phyloP scores from a whole-genome alignment of 2,797 vertebrate species.

The Gobio occitaniae region DNA sequence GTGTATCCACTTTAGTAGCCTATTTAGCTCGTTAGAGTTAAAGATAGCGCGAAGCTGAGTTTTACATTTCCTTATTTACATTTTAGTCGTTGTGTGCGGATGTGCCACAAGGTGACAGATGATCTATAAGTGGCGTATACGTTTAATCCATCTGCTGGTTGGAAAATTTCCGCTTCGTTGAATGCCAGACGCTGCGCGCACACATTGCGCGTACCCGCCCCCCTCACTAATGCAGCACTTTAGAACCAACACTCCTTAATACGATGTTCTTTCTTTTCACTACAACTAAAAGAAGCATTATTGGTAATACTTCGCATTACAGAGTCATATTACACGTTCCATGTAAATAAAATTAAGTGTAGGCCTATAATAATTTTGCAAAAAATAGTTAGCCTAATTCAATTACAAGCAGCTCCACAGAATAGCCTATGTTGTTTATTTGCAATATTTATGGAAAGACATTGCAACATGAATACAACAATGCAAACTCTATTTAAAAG shows the following conservation, averaged over 20 bases:
- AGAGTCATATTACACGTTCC: background rate
- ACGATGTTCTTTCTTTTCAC: background rate
- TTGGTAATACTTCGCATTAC: background rate
- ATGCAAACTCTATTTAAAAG: conserved; percentile 5
- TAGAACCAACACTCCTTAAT: background rate
- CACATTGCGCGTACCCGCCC: conserved; percentile 50
- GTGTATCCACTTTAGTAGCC: background rate
- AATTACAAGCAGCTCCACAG: background rate
- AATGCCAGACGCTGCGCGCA: conserved; percentile 53
- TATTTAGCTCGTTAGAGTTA: background rate
- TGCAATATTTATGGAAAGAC: background rate
- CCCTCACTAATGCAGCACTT: conserved; percentile 34
- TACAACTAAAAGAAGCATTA: background rate
- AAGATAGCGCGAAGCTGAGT: background rate
- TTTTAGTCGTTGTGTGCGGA: conserved; percentile 66
- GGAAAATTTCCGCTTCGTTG: conserved; percentile 66
- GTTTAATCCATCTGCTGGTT: conserved; percentile 67
- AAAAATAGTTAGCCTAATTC: background rate
- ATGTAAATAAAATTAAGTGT: background rate
- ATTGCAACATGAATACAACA: background rate
- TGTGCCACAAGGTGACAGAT: conserved; percentile 74
- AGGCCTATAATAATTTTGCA: background rate
- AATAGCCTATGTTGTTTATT: background rate
- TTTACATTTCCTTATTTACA: conserved; percentile 68
- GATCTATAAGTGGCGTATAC: conserved; percentile 43